Base-by-base conservation (phyloP, 2,888 invertebrate genomes). In the Acleris sparsana region DNA sequence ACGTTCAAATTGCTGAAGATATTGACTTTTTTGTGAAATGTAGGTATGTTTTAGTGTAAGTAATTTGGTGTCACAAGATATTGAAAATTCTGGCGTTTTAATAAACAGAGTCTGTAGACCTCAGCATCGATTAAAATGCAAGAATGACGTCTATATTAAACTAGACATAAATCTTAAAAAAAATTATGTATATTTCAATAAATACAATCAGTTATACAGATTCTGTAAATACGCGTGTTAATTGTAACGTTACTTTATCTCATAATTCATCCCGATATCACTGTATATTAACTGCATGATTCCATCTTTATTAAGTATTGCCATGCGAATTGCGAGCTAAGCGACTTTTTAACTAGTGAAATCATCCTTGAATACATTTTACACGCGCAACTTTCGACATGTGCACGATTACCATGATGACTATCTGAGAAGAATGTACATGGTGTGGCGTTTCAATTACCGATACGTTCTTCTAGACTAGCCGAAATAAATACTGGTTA, bases 291-390 rank as follows among this genome's bases (percentile, higher is more conserved):
- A 81, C 73, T 61, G 48, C 68, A 69, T 71, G 56, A 57, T 62
- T n/a, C 44, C 68, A 66, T 52, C 62, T 70, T 68, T 73, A 55
- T 39, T 80, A 82, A 72, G 69, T 64, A 43, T 78, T 73, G 86
- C 85, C 80, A 71, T 80, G 87, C 87, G 85, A 80, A 76, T 69
- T 75, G 85, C 85, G 82, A 84, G 75, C 60, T 56, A 68, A 72
- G 83, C 85, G 64, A 64, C 46, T 55, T 33, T 64, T 49, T 55
- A 18, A 25, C 43, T 11, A 13, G 2, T 57, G 43, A 43, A 29
- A 29, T 56, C 56, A 57, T 33, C 56, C 25, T 63, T 57, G 22
- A 25, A 17, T 2, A 46, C 46, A 46, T 5, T 44, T 44, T 17
- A 46, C 46, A 46, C 46, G 17, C 5, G 17, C 17, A 46, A 46